Evolutionary conservation across 2,113 vertebrate species (phyloP), one percentile per base, ranked within the genome.

Genomic region (Halichoeres trimaculatus): DNA sequence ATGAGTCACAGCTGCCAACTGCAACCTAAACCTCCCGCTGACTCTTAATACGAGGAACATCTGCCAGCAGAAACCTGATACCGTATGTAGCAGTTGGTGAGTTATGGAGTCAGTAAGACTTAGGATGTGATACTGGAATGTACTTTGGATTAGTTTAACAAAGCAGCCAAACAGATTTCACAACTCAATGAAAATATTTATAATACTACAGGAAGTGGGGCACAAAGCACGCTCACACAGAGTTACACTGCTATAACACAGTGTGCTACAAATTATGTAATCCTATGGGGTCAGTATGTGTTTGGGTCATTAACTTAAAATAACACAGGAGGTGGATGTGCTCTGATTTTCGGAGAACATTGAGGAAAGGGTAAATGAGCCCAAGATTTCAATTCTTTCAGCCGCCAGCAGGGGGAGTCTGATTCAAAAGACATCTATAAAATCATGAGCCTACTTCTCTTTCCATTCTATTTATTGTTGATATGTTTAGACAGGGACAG

Each of bases 1-100:
- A 61, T 72, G 20, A 85, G 58, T 89, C 78, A 63, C 74, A 83
- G 57, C 74, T 78, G 78, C 76, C 67, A 80, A 69, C 78, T 64
- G 70, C 78, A 71, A 54, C 76, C 60, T 68, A 76, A 83, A 59
- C 58, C 63, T 76, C 73, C 60, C 59, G 20, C 10, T 45, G 74
- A 83, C 76, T 61, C 76, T 43, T 68, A 68, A 85, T 81, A 65
- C 61, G n/a, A 81, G 83, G 82, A 90, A 89, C 91, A 91, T 89
- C 88, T 92, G 92, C 61, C 65, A 64, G 17, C 10, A 30, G 84
- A 81, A 81, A 93, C 36, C 5, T 14, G 71, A 92, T 51, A 66
- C 64, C 24, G 59, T 35, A 50, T 88, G 85, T 91, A 85, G 70
- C 87, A 84, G 70, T 78, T 86, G 60, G 47, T 65, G 71, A 26